Conservation (phyloP, 1,140 invertebrate genomes). For the Drosophila sp. region DNA sequence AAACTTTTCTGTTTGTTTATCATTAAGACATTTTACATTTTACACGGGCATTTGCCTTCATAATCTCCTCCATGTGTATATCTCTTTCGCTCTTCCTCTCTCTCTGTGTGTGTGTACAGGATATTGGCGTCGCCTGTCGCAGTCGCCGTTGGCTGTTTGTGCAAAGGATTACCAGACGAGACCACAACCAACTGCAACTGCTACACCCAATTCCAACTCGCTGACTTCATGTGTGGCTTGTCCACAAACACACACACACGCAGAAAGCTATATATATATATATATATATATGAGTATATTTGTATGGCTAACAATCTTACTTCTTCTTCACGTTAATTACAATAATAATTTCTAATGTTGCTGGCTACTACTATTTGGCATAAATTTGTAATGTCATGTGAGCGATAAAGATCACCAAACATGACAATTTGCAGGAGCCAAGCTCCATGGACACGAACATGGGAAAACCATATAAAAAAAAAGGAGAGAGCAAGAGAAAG, state of each 20-base stretch:
- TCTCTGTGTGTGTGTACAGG: conserved; percentile 37
- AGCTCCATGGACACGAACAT: conserved; percentile 63
- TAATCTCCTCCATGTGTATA: conserved; percentile 52
- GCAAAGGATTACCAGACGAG: conserved; percentile 68
- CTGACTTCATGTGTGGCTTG: conserved; percentile 36
- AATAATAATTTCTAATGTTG: conserved; percentile 77
- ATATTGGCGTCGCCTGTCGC: conserved; percentile 70
- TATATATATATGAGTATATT: neutral
- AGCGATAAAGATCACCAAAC: conserved; percentile 63
- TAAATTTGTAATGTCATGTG: conserved; percentile 78
- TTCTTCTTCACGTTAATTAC: conserved; percentile 56
- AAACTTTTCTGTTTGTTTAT: conserved; percentile 81
- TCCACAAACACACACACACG: neutral
- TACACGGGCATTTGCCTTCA: conserved; percentile 68
- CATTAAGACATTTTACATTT: conserved; percentile 80
- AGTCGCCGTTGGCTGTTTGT: conserved; percentile 74
- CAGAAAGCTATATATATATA: neutral
- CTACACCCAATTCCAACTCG: conserved; percentile 35
- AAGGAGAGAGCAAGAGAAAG: neutral
- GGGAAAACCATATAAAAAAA: conserved; percentile 16
- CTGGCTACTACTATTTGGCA: conserved; percentile 39
- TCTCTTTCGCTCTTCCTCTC: neutral
- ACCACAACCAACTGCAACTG: conserved; percentile 64
- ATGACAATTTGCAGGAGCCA: conserved; percentile 69
- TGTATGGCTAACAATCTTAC: conserved; percentile 28